Percentiles rank a stretch among this genome's conserved stretches.
Conservation (phyloP, 2,797 vertebrate species). For the Sardinella longiceps region DNA sequence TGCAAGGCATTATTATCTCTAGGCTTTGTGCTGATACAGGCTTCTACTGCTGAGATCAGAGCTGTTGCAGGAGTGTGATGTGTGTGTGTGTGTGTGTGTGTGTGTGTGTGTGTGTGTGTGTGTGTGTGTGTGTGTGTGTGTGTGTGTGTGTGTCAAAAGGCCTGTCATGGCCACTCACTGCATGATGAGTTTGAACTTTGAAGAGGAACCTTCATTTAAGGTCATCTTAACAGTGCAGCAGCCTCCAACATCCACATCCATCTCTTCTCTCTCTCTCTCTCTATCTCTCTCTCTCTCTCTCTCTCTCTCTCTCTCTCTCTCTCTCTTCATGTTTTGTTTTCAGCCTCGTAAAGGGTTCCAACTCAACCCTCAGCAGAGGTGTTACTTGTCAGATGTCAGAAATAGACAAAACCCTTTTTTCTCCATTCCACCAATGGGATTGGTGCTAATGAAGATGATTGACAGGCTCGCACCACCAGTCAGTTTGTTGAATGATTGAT, state of each 20-base stretch:
- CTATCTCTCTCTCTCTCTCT: not conserved
- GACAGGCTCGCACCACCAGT: not conserved
- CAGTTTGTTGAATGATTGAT: not conserved
- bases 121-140: not conserved
- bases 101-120: slow-evolving; percentile 3
- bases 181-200: not conserved
- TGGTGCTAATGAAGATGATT: slow-evolving; percentile 28
- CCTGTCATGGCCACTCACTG: not conserved
- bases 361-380: not conserved
- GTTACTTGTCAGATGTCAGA: not conserved
- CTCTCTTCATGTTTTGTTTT: too few species aligned
- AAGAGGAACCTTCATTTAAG: not conserved
- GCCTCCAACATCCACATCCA: too few species aligned
- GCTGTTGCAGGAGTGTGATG: not conserved
- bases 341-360: not conserved
- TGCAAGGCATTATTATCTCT: not conserved
- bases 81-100: slow-evolving; percentile 5
- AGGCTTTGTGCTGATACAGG: not conserved
- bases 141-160: not conserved
- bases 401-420: not conserved
- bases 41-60: too few species aligned
- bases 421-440: slow-evolving; percentile 28
- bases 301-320: not conserved
- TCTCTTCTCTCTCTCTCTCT: too few species aligned
- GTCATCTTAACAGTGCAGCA: not conserved